A percentile compares a stretch with the other conserved stretches of the same genome.
Conservation (phyloP, 2,888 invertebrate species). For the Tanypteryx hageni region DNA sequence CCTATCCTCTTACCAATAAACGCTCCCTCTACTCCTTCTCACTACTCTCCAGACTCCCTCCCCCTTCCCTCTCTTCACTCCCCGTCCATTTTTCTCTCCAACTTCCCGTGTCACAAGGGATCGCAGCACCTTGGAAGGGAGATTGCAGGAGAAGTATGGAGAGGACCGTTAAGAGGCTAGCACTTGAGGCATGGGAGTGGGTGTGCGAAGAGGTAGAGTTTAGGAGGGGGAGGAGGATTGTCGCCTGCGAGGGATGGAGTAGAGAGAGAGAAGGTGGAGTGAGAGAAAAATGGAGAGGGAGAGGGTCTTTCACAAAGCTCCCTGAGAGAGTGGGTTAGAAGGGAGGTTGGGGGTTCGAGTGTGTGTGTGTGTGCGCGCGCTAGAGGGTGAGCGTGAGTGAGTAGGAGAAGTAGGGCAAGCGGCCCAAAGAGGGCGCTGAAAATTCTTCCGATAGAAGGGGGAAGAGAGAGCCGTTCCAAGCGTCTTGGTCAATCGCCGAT, state of each 20-base stretch:
- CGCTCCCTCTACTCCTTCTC: neutral
- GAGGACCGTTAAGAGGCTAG: neutral
- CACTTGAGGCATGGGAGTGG: neutral
- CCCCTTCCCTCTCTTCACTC: neutral
- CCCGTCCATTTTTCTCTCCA: constrained; percentile 2
- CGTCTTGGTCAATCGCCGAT: constrained; percentile 54
- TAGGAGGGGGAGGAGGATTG: neutral
- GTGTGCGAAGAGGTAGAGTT: neutral
- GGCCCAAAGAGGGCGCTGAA: neutral
- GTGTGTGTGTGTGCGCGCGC: too few relatives aligned
- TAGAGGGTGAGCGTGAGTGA: too few relatives aligned
- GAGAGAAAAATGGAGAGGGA: too few relatives aligned
- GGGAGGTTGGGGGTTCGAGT: too few relatives aligned
- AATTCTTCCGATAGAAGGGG: constrained; percentile 1
- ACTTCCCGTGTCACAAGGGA: neutral
- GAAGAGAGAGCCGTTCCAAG: neutral
- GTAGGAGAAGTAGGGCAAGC: too few relatives aligned
- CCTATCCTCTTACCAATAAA: neutral
- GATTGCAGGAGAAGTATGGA: neutral
- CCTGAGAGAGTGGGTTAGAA: too few relatives aligned
- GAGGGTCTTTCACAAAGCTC: too few relatives aligned
- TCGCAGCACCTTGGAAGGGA: constrained; percentile 2
- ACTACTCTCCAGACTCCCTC: neutral
- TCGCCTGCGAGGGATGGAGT: neutral
- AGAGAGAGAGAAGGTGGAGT: too few relatives aligned